These are phyloP conservation scores for Drosophila micromelanica DNA, from an alignment of 1,140 invertebrate species.

Conservation along the genomic window DNA sequence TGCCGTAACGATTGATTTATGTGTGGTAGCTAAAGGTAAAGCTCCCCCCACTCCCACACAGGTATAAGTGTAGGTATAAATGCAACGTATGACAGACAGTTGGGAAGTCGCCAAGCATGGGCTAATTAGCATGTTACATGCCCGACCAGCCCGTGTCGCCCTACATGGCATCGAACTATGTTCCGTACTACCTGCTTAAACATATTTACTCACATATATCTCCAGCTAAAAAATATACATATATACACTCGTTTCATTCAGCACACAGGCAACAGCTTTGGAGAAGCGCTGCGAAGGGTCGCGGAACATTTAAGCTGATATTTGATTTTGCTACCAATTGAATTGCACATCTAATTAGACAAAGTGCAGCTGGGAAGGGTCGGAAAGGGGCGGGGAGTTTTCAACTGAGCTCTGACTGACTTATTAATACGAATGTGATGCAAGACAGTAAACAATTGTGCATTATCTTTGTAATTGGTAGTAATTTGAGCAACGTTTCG, in stretches of 20 bases:
- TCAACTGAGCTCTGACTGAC: conserved; percentile 3
- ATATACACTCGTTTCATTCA: background rate
- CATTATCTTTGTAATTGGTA: conserved; percentile 70
- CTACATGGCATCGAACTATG: conserved; percentile 67
- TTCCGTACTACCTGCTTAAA: conserved; percentile 17
- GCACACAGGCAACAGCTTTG: background rate
- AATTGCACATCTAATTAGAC: conserved; percentile 80
- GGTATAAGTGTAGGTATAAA: background rate
- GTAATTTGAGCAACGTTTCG: conserved; percentile 73
- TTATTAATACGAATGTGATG: conserved; percentile 75
- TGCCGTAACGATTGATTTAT: conserved; percentile 42
- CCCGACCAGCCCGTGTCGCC: conserved; percentile 44
- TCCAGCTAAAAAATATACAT: conserved; percentile 12
- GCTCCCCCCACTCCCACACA: background rate
- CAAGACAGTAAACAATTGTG: conserved; percentile 70
- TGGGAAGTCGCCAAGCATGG: conserved; percentile 40
- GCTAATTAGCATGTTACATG: conserved; percentile 78
- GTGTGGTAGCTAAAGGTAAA: conserved; percentile 12
- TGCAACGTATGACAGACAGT: background rate
- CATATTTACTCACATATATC: conserved; percentile 3
- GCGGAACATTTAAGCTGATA: conserved; percentile 36
- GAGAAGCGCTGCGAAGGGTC: background rate
- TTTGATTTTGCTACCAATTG: conserved; percentile 60
- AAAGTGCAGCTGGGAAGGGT: conserved; percentile 20
- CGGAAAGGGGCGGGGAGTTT: background rate